Evolutionary conservation across 1,140 invertebrate species (phyloP).

Genomic region (Papilio aristodemus): DNA sequence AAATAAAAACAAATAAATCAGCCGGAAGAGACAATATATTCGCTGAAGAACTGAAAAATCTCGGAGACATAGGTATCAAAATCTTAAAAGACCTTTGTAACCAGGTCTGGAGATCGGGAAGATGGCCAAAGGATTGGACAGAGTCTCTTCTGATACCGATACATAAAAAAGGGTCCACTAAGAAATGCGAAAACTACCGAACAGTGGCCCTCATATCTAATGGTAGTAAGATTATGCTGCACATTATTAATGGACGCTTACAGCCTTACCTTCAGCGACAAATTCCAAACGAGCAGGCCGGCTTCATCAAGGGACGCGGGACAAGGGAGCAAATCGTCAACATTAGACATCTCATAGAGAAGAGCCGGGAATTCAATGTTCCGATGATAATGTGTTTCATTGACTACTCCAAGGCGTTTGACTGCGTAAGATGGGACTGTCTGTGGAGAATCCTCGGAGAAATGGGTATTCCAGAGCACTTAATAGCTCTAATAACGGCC

Average conservation of each 20-base stretch:
- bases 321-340: neutral
- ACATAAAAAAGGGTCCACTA: constrained; percentile 40
- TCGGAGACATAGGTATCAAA: constrained; percentile 34
- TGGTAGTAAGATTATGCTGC: constrained; percentile 40
- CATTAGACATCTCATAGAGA: neutral
- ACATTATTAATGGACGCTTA: constrained; percentile 34
- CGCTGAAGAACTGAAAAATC: constrained; percentile 36
- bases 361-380: no score
- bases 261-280: constrained; percentile 28
- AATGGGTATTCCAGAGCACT: no score
- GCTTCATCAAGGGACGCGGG: constrained; percentile 33
- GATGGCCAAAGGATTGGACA: constrained; percentile 40
- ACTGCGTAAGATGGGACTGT: no score
- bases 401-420: no score
- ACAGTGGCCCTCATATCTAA: constrained; percentile 40
- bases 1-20: no score
- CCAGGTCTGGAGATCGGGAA: constrained; percentile 38
- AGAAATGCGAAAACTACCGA: constrained; percentile 34
- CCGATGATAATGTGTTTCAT: no score
- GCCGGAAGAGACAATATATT: constrained; percentile 35
- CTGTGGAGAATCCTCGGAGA: no score
- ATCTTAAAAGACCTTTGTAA: constrained; percentile 36
- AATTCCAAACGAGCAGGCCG: constrained; percentile 32
- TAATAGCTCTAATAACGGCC: no score
- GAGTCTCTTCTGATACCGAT: constrained; percentile 37